Percentiles rank a stretch among this genome's conserved stretches.
Evolutionary conservation across 2,888 invertebrate genomes (phyloP).

Genomic region (Nezara viridula): DNA sequence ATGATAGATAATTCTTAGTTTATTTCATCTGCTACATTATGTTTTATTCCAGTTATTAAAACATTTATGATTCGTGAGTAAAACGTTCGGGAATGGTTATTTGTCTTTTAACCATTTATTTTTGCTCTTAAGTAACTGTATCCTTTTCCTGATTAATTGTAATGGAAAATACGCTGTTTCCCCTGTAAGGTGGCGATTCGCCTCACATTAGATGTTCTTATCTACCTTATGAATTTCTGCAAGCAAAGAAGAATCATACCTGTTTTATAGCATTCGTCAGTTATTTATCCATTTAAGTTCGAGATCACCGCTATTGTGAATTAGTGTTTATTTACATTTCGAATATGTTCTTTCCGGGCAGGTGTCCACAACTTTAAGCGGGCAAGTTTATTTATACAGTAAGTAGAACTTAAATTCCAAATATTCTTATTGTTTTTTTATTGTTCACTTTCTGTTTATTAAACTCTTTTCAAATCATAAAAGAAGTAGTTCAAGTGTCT

Average conservation of each 20-base stretch:
- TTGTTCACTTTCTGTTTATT: neutral
- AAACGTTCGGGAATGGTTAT: slow-evolving; percentile 12
- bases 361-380: slow-evolving; percentile 42
- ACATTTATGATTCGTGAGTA: slow-evolving; percentile 24
- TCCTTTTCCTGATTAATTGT: neutral
- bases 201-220: slow-evolving; percentile 37
- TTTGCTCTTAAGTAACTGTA: neutral
- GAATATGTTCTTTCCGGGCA: slow-evolving; percentile 47
- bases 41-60: slow-evolving; percentile 47
- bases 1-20: slow-evolving; percentile 59
- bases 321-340: slow-evolving; percentile 34
- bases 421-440: neutral
- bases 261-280: neutral
- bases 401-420: slow-evolving; percentile 8
- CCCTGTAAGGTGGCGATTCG: slow-evolving; percentile 18
- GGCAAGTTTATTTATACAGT: slow-evolving; percentile 15
- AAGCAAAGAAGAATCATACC: neutral
- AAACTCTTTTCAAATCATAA: neutral
- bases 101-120: neutral
- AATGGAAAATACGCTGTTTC: slow-evolving; percentile 10
- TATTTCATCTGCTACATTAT: slow-evolving; percentile 28
- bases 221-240: slow-evolving; percentile 28
- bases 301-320: neutral
- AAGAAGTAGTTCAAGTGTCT: neutral
- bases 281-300: neutral